phyloP scores from a whole-genome alignment of 2,888 invertebrate genomes.

The Ctena decussata region DNA sequence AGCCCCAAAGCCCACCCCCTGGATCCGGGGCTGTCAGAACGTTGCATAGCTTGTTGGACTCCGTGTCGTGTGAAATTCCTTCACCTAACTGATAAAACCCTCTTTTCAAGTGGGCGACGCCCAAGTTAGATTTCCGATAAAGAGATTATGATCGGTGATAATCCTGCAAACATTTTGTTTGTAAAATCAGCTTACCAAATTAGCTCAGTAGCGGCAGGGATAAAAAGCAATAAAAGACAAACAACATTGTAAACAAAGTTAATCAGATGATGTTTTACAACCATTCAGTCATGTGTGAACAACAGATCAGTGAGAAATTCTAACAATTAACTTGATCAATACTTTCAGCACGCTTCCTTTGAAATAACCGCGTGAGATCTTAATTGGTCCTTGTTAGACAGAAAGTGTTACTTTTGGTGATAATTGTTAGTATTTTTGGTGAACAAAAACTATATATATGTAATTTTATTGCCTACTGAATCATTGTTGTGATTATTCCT shows the following conservation, averaged over 20 bases:
- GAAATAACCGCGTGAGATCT: slow-evolving; percentile 1
- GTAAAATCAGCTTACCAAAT: neutral
- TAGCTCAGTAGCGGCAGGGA: neutral
- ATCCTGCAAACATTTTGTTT: neutral
- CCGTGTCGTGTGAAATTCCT: neutral
- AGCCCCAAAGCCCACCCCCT: no score
- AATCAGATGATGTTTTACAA: slow-evolving; percentile 9
- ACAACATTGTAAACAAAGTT: neutral
- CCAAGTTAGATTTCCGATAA: neutral
- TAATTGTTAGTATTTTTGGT: neutral
- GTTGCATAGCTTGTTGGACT: no score
- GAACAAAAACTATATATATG: neutral
- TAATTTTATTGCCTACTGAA: no score
- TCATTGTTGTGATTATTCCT: no score
- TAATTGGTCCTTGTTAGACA: slow-evolving; percentile 5
- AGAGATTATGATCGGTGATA: slow-evolving; percentile 1
- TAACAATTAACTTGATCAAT: slow-evolving; percentile 16
- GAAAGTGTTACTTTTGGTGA: slow-evolving; percentile 1
- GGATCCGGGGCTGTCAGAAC: no score
- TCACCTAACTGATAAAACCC: neutral
- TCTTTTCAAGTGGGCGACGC: neutral
- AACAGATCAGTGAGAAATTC: slow-evolving; percentile 27
- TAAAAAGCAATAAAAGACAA: neutral
- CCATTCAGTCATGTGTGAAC: neutral
- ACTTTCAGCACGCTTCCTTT: slow-evolving; percentile 21